Conservation (phyloP, 2,797 vertebrate species). For the Phataginus tricuspis region DNA sequence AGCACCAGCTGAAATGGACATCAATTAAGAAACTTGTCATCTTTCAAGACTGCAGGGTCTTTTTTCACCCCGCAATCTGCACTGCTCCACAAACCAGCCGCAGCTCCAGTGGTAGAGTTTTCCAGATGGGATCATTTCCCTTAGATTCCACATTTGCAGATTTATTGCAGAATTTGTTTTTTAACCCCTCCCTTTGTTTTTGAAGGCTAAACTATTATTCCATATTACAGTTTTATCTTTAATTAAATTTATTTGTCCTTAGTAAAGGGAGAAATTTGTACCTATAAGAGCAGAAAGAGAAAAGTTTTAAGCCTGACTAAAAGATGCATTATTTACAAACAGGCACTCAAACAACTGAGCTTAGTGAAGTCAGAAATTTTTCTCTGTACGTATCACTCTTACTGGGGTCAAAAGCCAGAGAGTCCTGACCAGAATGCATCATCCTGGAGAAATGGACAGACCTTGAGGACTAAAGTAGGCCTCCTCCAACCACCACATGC, state of each 20-base stretch:
- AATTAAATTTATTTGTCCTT: constrained; percentile 77
- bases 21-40: constrained; percentile 90
- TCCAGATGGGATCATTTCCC: constrained; percentile 87
- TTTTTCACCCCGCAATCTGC: constrained; percentile 79
- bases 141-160: constrained; percentile 83
- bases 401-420: neutral
- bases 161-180: constrained; percentile 80
- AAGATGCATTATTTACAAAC: constrained; percentile 68
- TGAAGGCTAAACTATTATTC: constrained; percentile 81
- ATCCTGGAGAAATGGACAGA: neutral
- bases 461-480: neutral
- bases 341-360: constrained; percentile 62
- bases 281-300: constrained; percentile 66
- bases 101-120: constrained; percentile 83
- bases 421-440: constrained; percentile 45
- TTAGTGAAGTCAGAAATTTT: constrained; percentile 53
- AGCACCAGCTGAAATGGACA: constrained; percentile 89
- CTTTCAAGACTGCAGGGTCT: constrained; percentile 85
- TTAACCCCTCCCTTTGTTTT: constrained; percentile 57
- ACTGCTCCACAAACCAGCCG: constrained; percentile 84
- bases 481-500: constrained; percentile 18
- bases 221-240: constrained; percentile 79
- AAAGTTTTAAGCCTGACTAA: constrained; percentile 54
- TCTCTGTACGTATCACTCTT: constrained; percentile 52
- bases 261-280: constrained; percentile 62